Evolutionary conservation across 2,797 vertebrate genomes (phyloP), one percentile per base, ranked within the genome.

Genomic region (Eulemur mongoz): DNA sequence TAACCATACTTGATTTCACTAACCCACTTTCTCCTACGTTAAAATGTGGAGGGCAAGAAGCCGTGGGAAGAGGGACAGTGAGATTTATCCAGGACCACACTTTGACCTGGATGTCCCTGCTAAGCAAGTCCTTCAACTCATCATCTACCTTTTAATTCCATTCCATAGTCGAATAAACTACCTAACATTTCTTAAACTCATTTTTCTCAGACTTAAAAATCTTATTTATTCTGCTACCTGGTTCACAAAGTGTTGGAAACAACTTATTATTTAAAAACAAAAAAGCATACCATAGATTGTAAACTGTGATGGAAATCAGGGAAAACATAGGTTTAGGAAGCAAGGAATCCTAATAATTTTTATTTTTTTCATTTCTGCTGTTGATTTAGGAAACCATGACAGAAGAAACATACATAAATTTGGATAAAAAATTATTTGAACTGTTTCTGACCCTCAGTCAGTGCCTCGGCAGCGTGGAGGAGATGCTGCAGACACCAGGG

Each of bases 361-460:
- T 63, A 1, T 50, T 72, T 75, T 91, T 20, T 89, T 73, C 63
- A 85, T 82, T 94, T 40, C n/a, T 94, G 88, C 35, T 88, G 43
- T 97, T 96, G 93, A 73, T 92, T 79, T 90, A 99, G 99, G 98
- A 98, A 67, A 97, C 97, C 14, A 84, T 98, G 85, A 90, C 97
- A 4, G 98, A 97, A 70, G 98, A 98, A 72, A 86, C 97, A 13
- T 94, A 78, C n/a, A 85, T 92, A 32, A 76, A 50, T 25, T 97
- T 99, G 97, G 99, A 99, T 82, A 99, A 99, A 97, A 98, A 98
- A 87, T 97, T 99, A 93, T 99, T 99, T 97, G 98, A 99, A 25
- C 97, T 99, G 40, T 97, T 99, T 91, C 98, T 98, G 89, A 98
- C 98, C 5, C 98, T 99, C 76, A 98, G 98, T 78, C 98, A 98